Base-by-base conservation (phyloP, 2,113 vertebrate genomes). In the Jacana jacana region DNA sequence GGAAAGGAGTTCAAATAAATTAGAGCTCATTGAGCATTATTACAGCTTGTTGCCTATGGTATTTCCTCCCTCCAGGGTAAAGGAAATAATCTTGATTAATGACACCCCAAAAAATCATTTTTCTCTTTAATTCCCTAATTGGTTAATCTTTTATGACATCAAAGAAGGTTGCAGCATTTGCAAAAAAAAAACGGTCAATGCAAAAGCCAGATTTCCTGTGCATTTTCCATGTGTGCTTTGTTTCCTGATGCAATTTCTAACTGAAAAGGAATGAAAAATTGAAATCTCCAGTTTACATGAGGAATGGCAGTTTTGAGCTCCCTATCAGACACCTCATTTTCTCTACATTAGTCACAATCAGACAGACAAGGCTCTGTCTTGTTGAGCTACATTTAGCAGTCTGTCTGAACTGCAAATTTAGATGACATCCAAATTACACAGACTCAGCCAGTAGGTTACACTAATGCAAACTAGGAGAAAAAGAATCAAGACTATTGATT, bases 61-160 rank as follows among this genome's bases (percentile, higher is more conserved):
- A 97, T 96, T 97, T 96, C 91, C 92, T 95, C 44, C 60, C 93
- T 46, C 51, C 19, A 72, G 80, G 94, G 93, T 90, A 91, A 96
- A 93, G 92, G 87, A 97, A 97, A 92, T 97, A 96, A 96, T 94
- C 94, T 95, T 97, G 96, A 97, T 94, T 92, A 95, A 97, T 96
- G 95, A 88, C 75, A 92, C 86, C 89, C 78, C 1, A 79, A 94
- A 95, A 94, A 95, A 81, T 83, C 8, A 84, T 94, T 95, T 92
- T 88, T 94, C 81, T 93, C 81, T 84, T 88, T 93, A 95, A 95
- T 95, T 96, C 88, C 46, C 91, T 96, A 96, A 96, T 95, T 93
- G 82, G 83, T 97, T 97, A 95, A 97, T 95, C 88, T 95, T 87
- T 77, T 89, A 86, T 86, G 90, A 92, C 89, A 96, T 96, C 94